These are phyloP conservation scores for Carassius gibelio DNA, from an alignment of 2,113 vertebrate genomes.

Conservation along the genomic window DNA sequence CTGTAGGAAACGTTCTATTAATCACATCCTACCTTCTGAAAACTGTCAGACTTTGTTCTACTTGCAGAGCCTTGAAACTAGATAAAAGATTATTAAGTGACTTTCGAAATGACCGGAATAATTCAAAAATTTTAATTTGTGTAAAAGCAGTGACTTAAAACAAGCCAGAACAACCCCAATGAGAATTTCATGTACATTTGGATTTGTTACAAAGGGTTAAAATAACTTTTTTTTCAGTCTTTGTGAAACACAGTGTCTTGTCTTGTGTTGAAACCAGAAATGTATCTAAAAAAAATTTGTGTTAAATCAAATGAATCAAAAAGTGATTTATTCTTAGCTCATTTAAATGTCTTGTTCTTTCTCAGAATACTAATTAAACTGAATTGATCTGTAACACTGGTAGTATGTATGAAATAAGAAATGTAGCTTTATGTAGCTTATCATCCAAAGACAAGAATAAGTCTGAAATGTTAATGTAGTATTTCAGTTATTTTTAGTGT, in stretches of 20 bases:
- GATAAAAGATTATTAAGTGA: neutral
- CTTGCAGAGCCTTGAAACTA: neutral
- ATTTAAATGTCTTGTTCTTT: neutral
- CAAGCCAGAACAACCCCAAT: neutral
- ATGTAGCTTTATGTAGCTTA: neutral
- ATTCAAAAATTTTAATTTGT: neutral
- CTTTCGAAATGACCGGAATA: neutral
- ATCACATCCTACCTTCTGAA: neutral
- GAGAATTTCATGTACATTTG: neutral
- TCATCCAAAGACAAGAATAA: neutral
- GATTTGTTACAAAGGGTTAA: neutral
- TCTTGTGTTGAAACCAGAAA: neutral
- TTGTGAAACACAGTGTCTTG: neutral
- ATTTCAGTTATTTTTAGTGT: neutral
- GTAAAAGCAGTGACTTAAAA: slow-evolving; percentile 8
- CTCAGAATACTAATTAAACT: neutral
- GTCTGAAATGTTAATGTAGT: neutral
- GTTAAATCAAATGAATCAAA: no score
- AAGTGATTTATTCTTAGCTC: neutral
- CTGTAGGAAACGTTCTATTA: neutral
- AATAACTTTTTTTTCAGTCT: neutral
- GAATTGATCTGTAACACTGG: neutral
- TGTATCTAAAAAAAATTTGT: neutral
- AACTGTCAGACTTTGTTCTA: neutral
- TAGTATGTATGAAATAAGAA: neutral